Evolutionary conservation across 2,888 invertebrate genomes (phyloP), one percentile per base, ranked within the genome.

Genomic region (Yponomeuta malinellus): DNA sequence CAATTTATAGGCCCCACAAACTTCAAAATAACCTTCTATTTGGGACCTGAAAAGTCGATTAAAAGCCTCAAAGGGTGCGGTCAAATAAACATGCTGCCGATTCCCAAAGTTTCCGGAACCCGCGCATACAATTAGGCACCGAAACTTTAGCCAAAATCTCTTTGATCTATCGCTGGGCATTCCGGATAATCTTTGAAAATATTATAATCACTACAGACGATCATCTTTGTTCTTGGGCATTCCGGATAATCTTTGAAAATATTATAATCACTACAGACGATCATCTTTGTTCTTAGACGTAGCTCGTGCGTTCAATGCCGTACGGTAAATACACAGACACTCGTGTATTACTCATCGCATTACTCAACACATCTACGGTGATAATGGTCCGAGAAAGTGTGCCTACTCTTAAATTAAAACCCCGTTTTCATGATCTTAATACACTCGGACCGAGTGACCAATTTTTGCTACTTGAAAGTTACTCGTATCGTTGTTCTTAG

Each of bases 101-200:
- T 65, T 65, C 65, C 10, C 12, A 12, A 33, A 23, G 65, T 65
- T 64, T 64, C 15, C 10, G 12, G 65, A 64, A 64, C n/a, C 52
- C 52, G 65, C 65, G 33, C 29, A 65, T 29, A 65, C 65, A 65
- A 65, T 65, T 65, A 65, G 65, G 65, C 33, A 33, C 65, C 31
- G 31, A 65, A 65, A 65, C 65, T 65, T 65, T 65, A 33, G 8
- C 31, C 65, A 29, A 65, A 65, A 65, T 65, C 65, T 59, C 65
- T 31, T 29, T 65, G 65, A 65, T 29, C 65, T 29, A 12, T 65
- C 65, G 65, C 33, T 31, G 65, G 65, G 33, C 6, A 65, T 65
- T 12, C 29, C 33, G 31, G 52, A 59, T 59, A 59, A 15, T 15
- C 15, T 59, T 59, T 12, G 52, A 15, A 59, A 59, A 15, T 12